Conservation (phyloP, 1,140 invertebrate genomes). For the Drosophila ambigua region DNA sequence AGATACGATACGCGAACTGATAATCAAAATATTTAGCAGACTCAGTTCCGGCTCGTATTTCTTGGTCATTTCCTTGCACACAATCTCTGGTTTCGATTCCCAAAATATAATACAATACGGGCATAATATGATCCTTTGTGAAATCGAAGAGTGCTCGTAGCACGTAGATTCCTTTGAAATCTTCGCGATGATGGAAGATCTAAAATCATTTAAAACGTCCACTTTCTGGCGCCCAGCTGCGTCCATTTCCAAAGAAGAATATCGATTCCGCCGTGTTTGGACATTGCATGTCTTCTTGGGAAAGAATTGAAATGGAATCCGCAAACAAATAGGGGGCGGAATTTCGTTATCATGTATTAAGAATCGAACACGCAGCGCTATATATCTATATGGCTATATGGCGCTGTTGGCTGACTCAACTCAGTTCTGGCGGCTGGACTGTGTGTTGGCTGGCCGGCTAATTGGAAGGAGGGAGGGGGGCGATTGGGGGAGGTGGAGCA, state of each 20-base stretch:
- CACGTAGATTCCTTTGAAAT: too few species aligned
- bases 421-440: background rate
- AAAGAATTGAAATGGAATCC: slow-evolving; percentile 15
- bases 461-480: slow-evolving; percentile 28
- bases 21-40: background rate
- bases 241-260: too few species aligned
- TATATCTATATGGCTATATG: background rate
- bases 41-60: background rate
- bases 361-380: background rate
- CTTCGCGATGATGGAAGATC: too few species aligned
- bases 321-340: slow-evolving; percentile 34
- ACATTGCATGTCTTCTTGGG: slow-evolving; percentile 19
- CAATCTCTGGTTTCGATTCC: too few species aligned
- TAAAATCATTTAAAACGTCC: too few species aligned
- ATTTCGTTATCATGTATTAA: slow-evolving; percentile 7
- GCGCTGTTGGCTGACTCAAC: slow-evolving; percentile 1
- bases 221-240: too few species aligned
- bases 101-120: too few species aligned
- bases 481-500: slow-evolving; percentile 2
- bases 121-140: too few species aligned
- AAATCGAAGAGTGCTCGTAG: too few species aligned
- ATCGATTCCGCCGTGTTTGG: slow-evolving; percentile 32
- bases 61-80: too few species aligned
- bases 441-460: slow-evolving; percentile 49
- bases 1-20: slow-evolving; percentile 23